Percentiles rank a stretch among this genome's conserved stretches.
phyloP scores from a whole-genome alignment of 2,888 invertebrate species.

The Dorcus hopei region DNA sequence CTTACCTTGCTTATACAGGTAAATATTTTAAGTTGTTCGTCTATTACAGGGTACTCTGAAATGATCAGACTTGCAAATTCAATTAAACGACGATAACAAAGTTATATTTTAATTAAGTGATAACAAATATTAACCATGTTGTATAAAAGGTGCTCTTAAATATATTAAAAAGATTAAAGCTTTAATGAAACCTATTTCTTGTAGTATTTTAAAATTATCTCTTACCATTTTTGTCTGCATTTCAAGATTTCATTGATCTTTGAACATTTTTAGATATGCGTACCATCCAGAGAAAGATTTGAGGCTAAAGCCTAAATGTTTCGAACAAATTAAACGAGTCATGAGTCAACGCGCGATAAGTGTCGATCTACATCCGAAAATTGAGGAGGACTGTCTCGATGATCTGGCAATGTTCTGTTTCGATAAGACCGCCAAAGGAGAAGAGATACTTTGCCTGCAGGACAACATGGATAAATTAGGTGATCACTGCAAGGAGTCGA shows the following conservation, averaged over 20 bases:
- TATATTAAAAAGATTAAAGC: no score
- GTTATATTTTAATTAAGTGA: no score
- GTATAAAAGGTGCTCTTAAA: no score
- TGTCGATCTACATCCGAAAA: conserved; percentile 90
- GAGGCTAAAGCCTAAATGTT: conserved; percentile 59
- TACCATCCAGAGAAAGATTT: conserved; percentile 50
- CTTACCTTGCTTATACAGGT: conserved; percentile 84
- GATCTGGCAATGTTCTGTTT: conserved; percentile 83
- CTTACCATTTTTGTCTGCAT: no score
- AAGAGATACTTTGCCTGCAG: conserved; percentile 92
- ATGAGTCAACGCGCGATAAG: conserved; percentile 91
- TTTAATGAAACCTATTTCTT: no score
- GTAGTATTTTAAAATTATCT: no score
- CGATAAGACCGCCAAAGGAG: conserved; percentile 80
- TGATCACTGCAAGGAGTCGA: conserved; percentile 69
- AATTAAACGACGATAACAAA: no score
- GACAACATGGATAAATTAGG: conserved; percentile 71
- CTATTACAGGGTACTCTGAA: no score
- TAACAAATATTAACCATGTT: no score
- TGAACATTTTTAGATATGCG: conserved; percentile 64
- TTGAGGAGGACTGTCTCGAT: conserved; percentile 85
- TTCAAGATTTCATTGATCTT: no score
- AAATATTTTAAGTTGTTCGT: conserved; percentile 33
- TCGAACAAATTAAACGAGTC: conserved; percentile 81
- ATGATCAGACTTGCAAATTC: no score